Base-by-base conservation (phyloP, 2,888 invertebrate genomes). In the Coecobrya sp. region DNA sequence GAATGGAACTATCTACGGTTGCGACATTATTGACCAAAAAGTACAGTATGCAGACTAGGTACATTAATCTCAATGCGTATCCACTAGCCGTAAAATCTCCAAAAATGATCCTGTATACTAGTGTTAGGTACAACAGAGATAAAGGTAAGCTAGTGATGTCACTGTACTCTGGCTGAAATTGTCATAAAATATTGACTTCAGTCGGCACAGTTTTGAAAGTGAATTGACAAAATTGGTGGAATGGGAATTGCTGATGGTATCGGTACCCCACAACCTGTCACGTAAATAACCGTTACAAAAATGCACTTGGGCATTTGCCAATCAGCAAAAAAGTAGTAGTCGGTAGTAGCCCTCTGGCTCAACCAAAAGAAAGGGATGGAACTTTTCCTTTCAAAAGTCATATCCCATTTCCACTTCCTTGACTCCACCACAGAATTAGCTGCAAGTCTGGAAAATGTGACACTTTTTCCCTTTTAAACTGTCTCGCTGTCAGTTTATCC, bases 281-380 rank as follows among this genome's bases (percentile, higher is more conserved):
- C 73, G 42, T 76, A 76, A 76, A 76, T 76, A 76, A 76, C 73
- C 45, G 73, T 76, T 19, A 81, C 52, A 81, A 81, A 81, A 81
- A 27, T 81, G 81, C 81, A 81, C 81, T 81, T 81, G 81, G 81
- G 81, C 13, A 81, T 81, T 81, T 81, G 81, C 81, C 81, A 81
- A 81, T 55, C 52, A 27, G 73, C 27, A 52, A 25, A 79, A 19
- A 27, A 79, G 11, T 25, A 70, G 8, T 25, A 30, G n/a, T 36
- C 36, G 70, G n/a, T n/a, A n/a, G 16, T 30, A 65, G 25, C 19
- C 22, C 3, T 11, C 10, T 25, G 16, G 30, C n/a, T 68, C 27
- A 30, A 27, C 30, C 0, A 27, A 16, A 27, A 27, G 25, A 27
- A 27, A 11, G 11, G 30, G 65, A 27, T 13, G 30, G 25, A 68